Percentiles rank a stretch among this genome's conserved stretches.
Conservation (phyloP, 2,797 vertebrate genomes). For the Rhabdomys pumilio region DNA sequence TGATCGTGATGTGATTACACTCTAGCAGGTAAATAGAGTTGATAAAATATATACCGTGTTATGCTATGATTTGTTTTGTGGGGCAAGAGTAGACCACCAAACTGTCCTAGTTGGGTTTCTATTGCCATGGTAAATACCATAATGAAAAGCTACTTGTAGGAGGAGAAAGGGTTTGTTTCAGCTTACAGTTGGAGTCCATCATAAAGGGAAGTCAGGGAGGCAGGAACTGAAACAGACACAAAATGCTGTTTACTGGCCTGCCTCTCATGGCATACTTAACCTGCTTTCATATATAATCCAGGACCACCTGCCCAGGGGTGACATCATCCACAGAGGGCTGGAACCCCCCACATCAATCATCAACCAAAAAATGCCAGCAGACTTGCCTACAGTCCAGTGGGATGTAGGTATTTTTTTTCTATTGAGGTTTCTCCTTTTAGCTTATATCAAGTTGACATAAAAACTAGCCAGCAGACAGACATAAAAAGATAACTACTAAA, state of each 20-base stretch:
- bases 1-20: not conserved
- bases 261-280: not conserved
- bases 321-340: not conserved
- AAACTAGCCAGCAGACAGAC: not conserved
- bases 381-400: too few relatives aligned
- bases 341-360: not conserved
- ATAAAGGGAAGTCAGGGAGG: not conserved
- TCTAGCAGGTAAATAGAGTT: not conserved
- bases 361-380: not conserved
- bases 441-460: not conserved
- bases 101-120: not conserved
- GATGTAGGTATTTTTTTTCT: not conserved
- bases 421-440: not conserved
- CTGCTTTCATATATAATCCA: not conserved
- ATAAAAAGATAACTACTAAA: constrained; percentile 4
- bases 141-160: not conserved
- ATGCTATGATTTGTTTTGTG: constrained; percentile 12
- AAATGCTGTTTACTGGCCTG: not conserved
- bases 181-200: not conserved
- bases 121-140: not conserved
- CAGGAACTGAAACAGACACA: not conserved
- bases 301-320: too few relatives aligned
- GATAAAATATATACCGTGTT: not conserved
- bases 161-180: not conserved
- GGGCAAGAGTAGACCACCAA: not conserved